Conservation (phyloP, 2,797 vertebrate genomes). For the Eospalax fontanierii region DNA sequence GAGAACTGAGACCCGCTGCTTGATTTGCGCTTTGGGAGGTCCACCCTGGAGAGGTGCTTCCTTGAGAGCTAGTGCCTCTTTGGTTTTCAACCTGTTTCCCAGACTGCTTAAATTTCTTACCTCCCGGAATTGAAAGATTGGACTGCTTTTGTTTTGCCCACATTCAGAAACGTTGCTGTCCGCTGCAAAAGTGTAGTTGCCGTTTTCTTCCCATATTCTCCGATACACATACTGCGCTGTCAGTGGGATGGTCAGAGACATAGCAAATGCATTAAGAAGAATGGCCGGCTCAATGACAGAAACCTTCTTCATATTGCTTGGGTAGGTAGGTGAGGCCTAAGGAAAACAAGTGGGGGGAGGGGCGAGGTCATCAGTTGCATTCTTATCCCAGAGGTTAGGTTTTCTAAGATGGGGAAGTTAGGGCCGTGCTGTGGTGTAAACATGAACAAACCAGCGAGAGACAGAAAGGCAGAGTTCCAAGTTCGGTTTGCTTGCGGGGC, state of each 20-base stretch:
- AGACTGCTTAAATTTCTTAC: constrained; percentile 85
- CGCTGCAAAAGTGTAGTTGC: constrained; percentile 92
- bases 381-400: not conserved
- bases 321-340: constrained; percentile 3
- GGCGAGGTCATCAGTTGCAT: not conserved
- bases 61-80: not conserved
- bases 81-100: constrained; percentile 1
- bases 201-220: constrained; percentile 93
- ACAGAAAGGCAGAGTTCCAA: not conserved
- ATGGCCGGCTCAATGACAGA: constrained; percentile 95
- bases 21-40: not conserved
- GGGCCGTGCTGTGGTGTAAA: not conserved
- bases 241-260: constrained; percentile 90
- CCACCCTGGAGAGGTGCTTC: not conserved
- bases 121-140: constrained; percentile 88
- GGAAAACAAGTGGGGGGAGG: not conserved
- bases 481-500: not conserved
- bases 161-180: constrained; percentile 90
- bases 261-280: constrained; percentile 93
- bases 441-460: not conserved
- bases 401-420: not conserved
- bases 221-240: constrained; percentile 95
- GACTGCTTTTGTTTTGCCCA: constrained; percentile 87
- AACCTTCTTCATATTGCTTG: constrained; percentile 92
- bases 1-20: not conserved